Conservation (phyloP, 2,113 vertebrate genomes). For the Miniopterus natalensis region DNA sequence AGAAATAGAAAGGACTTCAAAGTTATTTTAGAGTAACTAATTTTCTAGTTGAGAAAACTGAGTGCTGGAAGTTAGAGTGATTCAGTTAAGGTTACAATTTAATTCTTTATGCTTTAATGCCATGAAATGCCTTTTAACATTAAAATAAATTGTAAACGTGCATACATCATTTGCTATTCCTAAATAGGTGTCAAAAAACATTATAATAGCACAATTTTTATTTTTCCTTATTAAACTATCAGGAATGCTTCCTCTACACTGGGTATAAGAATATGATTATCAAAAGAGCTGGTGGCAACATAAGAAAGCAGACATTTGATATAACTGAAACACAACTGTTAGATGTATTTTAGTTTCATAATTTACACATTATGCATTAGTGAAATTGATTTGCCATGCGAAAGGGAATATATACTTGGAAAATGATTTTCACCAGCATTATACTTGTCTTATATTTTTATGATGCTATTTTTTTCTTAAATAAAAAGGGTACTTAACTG, state of each 20-base stretch:
- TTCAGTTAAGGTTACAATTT: neutral
- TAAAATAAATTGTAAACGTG: neutral
- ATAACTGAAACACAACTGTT: conserved; percentile 47
- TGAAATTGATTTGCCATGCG: conserved; percentile 24
- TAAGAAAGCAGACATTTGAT: conserved; percentile 39
- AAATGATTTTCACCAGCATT: conserved; percentile 32
- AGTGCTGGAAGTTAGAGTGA: neutral
- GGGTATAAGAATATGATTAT: neutral
- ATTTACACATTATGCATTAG: conserved; percentile 46
- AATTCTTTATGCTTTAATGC: neutral
- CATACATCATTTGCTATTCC: neutral
- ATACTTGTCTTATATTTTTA: neutral
- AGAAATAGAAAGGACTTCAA: conserved; percentile 32
- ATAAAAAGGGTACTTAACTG: conserved; percentile 16
- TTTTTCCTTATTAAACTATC: conserved; percentile 21
- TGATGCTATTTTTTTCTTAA: conserved; percentile 47
- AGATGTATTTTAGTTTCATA: conserved; percentile 48
- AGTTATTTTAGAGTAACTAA: neutral
- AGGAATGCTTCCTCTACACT: neutral
- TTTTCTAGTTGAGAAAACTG: conserved; percentile 2
- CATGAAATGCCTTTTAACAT: conserved; percentile 12
- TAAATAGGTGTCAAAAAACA: neutral
- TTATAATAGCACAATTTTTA: neutral
- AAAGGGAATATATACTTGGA: conserved; percentile 47
- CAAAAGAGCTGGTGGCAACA: neutral